phyloP scores from a whole-genome alignment of 92 coral and sea anemone genomes.

The Muricea muricata region DNA sequence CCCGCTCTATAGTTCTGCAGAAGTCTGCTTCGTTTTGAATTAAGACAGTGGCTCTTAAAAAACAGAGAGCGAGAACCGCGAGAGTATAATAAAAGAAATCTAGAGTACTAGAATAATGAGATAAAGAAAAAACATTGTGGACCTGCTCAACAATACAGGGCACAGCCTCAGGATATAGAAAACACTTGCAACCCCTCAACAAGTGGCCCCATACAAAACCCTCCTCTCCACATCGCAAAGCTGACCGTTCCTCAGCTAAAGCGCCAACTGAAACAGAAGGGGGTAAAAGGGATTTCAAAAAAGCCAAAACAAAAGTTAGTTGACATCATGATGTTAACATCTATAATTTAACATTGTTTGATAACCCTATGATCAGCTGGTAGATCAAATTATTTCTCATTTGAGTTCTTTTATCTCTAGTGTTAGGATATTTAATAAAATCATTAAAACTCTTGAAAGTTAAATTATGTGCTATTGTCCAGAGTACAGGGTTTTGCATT shows the following conservation, averaged over 20 bases:
- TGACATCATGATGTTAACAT: background rate
- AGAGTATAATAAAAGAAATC: constrained; percentile 45
- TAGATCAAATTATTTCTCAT: background rate
- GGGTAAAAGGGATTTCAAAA: background rate
- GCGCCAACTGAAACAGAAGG: constrained; percentile 31
- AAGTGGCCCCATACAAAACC: background rate
- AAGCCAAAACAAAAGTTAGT: constrained; percentile 3
- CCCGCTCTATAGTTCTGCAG: background rate
- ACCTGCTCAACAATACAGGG: background rate
- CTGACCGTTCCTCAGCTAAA: constrained; percentile 35
- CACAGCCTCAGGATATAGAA: background rate
- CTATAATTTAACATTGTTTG: background rate
- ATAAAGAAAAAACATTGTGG: constrained; percentile 43
- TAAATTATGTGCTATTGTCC: background rate
- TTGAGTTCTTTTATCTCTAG: background rate
- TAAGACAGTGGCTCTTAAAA: constrained; percentile 63
- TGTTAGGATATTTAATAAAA: background rate
- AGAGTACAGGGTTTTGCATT: background rate
- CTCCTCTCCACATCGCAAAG: constrained; percentile 15
- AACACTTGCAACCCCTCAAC: constrained; percentile 2
- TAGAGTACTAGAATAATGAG: constrained; percentile 61
- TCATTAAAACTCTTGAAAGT: background rate
- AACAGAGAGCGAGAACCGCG: constrained; percentile 48
- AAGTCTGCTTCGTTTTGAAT: constrained; percentile 61
- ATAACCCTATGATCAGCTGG: too few relatives aligned